Evolutionary conservation across 2,113 vertebrate genomes (phyloP).

Genomic region (Pterophyllum scalare): DNA sequence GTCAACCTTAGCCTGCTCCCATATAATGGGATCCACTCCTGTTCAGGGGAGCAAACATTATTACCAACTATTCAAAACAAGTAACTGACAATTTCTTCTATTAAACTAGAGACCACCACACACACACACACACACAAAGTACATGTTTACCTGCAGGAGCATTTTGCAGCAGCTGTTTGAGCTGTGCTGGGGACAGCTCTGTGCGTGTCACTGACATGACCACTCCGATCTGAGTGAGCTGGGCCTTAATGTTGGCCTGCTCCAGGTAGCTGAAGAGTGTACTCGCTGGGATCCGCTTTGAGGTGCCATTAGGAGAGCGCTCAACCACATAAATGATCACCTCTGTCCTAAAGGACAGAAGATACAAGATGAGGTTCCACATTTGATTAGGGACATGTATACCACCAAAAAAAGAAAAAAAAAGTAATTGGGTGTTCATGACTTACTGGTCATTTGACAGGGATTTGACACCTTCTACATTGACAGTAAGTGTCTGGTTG

Average conservation of each 20-base stretch:
- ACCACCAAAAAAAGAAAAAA: not conserved
- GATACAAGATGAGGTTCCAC: not conserved
- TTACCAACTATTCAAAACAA: not conserved
- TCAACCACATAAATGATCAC: constrained; percentile 95
- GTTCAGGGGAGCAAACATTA: not conserved
- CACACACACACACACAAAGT: not conserved
- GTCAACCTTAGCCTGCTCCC: constrained; percentile 99
- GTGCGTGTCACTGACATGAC: constrained; percentile 88
- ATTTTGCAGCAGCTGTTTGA: constrained; percentile 94
- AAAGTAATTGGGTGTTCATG: not conserved
- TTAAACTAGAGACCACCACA: too few species aligned
- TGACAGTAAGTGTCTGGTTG: constrained; percentile 91
- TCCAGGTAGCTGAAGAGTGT: constrained; percentile 88
- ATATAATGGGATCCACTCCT: constrained; percentile 98
- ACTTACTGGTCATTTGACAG: constrained; percentile 95
- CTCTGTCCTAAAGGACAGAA: constrained; percentile 86
- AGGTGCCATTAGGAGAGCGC: constrained; percentile 93
- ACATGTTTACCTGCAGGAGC: constrained; percentile 88
- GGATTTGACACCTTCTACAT: constrained; percentile 93
- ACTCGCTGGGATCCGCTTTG: constrained; percentile 89
- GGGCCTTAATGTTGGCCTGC: constrained; percentile 88
- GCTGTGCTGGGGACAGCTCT: constrained; percentile 90
- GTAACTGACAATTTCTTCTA: not conserved
- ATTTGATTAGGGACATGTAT: not conserved
- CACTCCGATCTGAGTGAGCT: constrained; percentile 91